Percentiles rank a stretch among this genome's conserved stretches.
phyloP scores from a whole-genome alignment of 2,797 vertebrate species.

The Pangasius sanitwongsei region DNA sequence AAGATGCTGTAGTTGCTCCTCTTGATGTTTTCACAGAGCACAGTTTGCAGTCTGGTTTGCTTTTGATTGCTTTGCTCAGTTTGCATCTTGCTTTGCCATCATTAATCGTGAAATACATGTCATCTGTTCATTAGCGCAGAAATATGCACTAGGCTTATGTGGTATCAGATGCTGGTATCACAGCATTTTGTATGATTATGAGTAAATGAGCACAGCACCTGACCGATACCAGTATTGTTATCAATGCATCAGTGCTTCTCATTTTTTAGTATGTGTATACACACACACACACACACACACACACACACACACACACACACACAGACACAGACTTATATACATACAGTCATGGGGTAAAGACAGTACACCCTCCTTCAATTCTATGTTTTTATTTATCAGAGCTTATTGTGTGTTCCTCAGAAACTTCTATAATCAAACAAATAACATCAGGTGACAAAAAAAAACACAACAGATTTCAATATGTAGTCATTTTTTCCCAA shows the following conservation, averaged over 20 bases:
- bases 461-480: not conserved
- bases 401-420: too few relatives aligned
- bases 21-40: not conserved
- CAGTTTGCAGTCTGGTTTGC: not conserved
- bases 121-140: not conserved
- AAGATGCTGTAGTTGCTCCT: not conserved
- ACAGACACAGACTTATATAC: too few relatives aligned
- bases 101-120: conserved; percentile 2
- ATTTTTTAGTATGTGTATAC: too few relatives aligned
- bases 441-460: not conserved
- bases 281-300: too few relatives aligned
- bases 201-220: too few relatives aligned
- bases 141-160: not conserved
- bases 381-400: too few relatives aligned
- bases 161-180: not conserved
- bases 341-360: too few relatives aligned
- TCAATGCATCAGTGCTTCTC: too few relatives aligned
- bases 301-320: too few relatives aligned
- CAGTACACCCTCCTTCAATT: too few relatives aligned
- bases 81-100: not conserved
- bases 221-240: too few relatives aligned
- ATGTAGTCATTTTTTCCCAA: not conserved
- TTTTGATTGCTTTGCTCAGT: not conserved
- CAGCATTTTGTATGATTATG: not conserved
- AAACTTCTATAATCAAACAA: not conserved